Conservation (phyloP, 2,113 vertebrate genomes). For the Conger conger region DNA sequence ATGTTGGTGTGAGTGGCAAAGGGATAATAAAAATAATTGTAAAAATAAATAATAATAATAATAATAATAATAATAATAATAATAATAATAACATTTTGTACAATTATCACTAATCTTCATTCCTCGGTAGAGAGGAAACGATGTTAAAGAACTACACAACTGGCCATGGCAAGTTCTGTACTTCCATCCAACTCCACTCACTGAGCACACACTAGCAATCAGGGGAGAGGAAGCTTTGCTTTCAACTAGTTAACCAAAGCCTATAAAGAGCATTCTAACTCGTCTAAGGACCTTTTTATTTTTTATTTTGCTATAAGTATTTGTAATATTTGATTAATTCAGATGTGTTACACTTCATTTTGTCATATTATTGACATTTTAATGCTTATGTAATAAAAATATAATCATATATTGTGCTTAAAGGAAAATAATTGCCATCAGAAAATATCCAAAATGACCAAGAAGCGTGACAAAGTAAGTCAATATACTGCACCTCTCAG, state of each 20-base stretch:
- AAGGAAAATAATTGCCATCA: neutral
- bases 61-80: neutral
- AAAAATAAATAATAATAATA: neutral
- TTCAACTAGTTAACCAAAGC: neutral
- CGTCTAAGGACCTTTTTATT: neutral
- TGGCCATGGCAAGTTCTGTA: neutral
- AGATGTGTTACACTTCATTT: neutral
- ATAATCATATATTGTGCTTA: neutral
- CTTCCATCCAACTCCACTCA: neutral
- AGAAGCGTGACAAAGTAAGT: neutral
- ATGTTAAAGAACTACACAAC: neutral
- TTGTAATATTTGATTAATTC: neutral
- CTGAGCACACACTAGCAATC: neutral
- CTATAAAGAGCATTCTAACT: neutral
- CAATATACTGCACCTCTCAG: neutral
- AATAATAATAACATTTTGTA: neutral
- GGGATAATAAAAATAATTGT: neutral
- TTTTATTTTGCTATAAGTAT: neutral
- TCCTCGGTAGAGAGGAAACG: neutral
- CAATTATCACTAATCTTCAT: neutral
- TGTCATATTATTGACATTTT: neutral
- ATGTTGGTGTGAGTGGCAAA: neutral
- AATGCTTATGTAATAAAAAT: neutral
- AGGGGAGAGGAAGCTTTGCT: neutral
- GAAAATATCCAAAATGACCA: neutral